phyloP scores from a whole-genome alignment of 2,888 invertebrate genomes.

The Lochmaea capreae region DNA sequence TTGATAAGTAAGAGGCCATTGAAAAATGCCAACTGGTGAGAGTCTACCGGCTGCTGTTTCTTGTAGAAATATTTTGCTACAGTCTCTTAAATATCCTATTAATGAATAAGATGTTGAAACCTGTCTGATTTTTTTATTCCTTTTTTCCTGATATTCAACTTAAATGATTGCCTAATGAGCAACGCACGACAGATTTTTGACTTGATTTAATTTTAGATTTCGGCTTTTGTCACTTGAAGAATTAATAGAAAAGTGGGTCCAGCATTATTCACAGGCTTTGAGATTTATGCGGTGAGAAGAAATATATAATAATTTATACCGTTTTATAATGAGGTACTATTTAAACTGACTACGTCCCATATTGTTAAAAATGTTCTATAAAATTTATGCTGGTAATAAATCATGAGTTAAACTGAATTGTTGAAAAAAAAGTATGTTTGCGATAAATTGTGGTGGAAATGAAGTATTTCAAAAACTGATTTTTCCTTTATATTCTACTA shows the following conservation, averaged over 20 bases:
- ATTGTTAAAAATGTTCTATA: no score
- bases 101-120: conserved; percentile 12
- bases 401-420: neutral
- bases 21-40: conserved; percentile 29
- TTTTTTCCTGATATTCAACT: neutral
- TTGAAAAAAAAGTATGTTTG: no score
- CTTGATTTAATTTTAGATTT: conserved; percentile 6
- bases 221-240: neutral
- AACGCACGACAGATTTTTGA: conserved; percentile 4
- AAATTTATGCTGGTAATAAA: neutral
- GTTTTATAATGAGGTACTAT: neutral
- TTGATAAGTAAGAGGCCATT: conserved; percentile 20
- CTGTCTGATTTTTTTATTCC: neutral
- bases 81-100: conserved; percentile 15
- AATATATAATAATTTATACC: neutral
- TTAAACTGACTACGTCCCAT: conserved; percentile 1
- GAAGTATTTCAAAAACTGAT: no score
- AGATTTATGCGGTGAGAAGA: neutral
- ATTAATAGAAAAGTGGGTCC: neutral
- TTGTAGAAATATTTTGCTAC: conserved; percentile 22
- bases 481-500: no score
- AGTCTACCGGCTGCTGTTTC: conserved; percentile 13
- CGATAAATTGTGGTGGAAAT: no score
- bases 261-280: neutral
- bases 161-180: conserved; percentile 1